These are phyloP conservation scores for Tipula confusa DNA, from an alignment of 2,888 invertebrate genomes.

Conservation along the genomic window DNA sequence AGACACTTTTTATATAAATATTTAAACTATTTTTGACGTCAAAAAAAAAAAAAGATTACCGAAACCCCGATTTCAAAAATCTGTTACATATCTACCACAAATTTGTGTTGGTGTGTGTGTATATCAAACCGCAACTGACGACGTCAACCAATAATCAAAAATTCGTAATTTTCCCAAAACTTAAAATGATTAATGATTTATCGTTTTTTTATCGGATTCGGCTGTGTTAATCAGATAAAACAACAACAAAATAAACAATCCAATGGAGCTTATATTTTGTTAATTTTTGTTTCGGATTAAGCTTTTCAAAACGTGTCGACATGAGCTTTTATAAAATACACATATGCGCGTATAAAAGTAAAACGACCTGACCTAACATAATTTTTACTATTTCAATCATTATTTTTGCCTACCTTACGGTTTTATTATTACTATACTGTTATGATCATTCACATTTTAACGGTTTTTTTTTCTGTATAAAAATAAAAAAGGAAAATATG, in stretches of 20 bases:
- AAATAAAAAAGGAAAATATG: background rate
- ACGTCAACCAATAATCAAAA: background rate
- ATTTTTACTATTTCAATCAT: background rate
- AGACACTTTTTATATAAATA: background rate
- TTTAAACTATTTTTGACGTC: background rate
- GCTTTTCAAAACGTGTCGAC: background rate
- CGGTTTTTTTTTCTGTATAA: background rate
- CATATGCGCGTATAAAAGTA: background rate
- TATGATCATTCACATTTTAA: background rate
- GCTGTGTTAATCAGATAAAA: background rate
- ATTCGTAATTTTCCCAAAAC: background rate
- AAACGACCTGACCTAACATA: background rate
- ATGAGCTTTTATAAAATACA: background rate
- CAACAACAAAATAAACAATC: background rate
- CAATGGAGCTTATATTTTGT: background rate
- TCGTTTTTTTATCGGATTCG: background rate
- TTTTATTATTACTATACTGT: background rate
- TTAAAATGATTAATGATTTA: background rate
- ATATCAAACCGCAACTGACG: background rate
- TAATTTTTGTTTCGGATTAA: background rate
- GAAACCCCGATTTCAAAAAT: no score
- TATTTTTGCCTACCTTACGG: background rate
- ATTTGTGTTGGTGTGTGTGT: background rate
- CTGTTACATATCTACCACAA: background rate
- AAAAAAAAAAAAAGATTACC: background rate